Percentiles rank a stretch among this genome's conserved stretches.
phyloP scores from a whole-genome alignment of 2,113 vertebrate species.

The Tachuris rubrigastra region DNA sequence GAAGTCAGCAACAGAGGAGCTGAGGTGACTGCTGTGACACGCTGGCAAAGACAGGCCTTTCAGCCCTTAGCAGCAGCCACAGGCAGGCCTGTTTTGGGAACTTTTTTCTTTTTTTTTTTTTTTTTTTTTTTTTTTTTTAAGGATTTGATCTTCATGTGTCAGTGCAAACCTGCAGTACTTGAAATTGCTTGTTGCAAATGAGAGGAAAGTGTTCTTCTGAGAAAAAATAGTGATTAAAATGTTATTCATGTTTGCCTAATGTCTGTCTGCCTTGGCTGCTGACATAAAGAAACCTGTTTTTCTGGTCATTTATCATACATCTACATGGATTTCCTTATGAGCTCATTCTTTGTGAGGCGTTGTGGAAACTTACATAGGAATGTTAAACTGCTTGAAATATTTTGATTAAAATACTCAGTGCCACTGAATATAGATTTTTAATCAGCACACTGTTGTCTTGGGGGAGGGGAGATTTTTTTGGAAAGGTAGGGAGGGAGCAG shows the following conservation, averaged over 20 bases:
- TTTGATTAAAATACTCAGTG: conserved; percentile 69
- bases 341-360: conserved; percentile 61
- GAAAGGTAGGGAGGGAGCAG: neutral
- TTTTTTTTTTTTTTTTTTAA: neutral
- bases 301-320: conserved; percentile 74
- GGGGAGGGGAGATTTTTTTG: neutral
- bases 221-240: conserved; percentile 52
- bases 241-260: conserved; percentile 50
- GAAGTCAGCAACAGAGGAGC: neutral
- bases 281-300: conserved; percentile 74
- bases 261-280: conserved; percentile 56
- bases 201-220: conserved; percentile 52
- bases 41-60: neutral
- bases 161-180: conserved; percentile 52
- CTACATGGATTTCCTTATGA: conserved; percentile 73
- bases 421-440: conserved; percentile 31
- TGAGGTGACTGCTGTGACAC: neutral
- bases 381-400: conserved; percentile 75
- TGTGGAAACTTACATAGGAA: conserved; percentile 70
- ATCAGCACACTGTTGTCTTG: conserved; percentile 26
- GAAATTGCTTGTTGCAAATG: conserved; percentile 46
- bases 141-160: neutral
- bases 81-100: neutral
- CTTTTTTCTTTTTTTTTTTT: neutral
- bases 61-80: neutral